Percentiles rank a stretch among this genome's conserved stretches.
phyloP scores from a whole-genome alignment of 2,113 vertebrate genomes.

The Nesogale talazaci region DNA sequence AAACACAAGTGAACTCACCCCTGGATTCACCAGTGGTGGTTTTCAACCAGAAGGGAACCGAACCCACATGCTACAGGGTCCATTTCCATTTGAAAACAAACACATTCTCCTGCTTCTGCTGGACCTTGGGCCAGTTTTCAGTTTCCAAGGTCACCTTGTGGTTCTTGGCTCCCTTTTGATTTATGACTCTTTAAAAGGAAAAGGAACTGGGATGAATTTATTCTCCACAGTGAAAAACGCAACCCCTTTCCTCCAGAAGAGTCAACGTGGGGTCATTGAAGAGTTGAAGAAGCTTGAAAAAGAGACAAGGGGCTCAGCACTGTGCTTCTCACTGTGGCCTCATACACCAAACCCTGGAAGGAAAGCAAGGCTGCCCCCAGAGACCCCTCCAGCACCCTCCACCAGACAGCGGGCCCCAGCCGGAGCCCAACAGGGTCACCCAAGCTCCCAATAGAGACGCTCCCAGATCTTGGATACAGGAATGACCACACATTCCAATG shows the following conservation, averaged over 20 bases:
- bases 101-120: background rate
- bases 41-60: background rate
- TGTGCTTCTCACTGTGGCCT: background rate
- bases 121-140: background rate
- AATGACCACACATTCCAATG: background rate
- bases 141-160: slow-evolving; percentile 38
- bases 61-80: background rate
- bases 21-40: background rate
- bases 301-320: background rate
- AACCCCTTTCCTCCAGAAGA: background rate
- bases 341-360: background rate
- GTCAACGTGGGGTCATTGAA: background rate
- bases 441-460: background rate
- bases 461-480: background rate
- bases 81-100: slow-evolving; percentile 31
- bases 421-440: background rate
- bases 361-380: too few relatives aligned
- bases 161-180: slow-evolving; percentile 10
- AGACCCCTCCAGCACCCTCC: background rate
- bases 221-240: slow-evolving; percentile 46
- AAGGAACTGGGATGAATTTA: slow-evolving; percentile 48
- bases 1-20: background rate
- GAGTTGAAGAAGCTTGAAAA: slow-evolving; percentile 1
- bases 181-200: slow-evolving; percentile 61
- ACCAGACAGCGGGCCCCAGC: background rate